These are phyloP conservation scores for Brevimyrus niger DNA, from an alignment of 2,113 vertebrate species.

Conservation along the genomic window DNA sequence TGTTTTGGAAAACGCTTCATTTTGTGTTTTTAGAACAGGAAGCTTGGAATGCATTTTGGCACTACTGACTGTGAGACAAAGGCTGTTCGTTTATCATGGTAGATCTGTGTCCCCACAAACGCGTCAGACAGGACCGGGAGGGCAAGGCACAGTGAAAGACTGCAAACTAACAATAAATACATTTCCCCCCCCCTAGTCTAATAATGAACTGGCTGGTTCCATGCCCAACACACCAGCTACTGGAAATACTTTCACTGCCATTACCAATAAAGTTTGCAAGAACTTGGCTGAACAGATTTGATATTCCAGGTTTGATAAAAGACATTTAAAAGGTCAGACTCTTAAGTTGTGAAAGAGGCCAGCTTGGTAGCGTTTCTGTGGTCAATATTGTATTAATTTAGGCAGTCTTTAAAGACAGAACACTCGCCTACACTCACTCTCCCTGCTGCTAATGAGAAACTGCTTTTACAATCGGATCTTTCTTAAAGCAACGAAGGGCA, in stretches of 20 bases:
- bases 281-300: background rate
- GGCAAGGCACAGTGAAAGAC: background rate
- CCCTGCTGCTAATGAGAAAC: constrained; percentile 13
- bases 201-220: background rate
- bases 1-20: background rate
- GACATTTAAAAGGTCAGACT: constrained; percentile 22
- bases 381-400: constrained; percentile 19
- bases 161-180: background rate
- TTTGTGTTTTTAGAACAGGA: background rate
- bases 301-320: background rate
- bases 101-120: background rate
- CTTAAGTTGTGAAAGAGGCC: background rate
- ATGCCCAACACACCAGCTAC: background rate
- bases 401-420: background rate
- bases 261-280: background rate
- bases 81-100: background rate
- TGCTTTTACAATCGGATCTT: background rate
- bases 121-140: background rate
- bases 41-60: background rate
- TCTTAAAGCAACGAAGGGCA: background rate
- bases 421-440: background rate
- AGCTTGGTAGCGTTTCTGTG: background rate
- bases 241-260: background rate
- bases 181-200: background rate
- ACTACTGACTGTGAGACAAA: background rate